phyloP scores from a whole-genome alignment of 2,113 vertebrate species.

The Pampusana beccarii region DNA sequence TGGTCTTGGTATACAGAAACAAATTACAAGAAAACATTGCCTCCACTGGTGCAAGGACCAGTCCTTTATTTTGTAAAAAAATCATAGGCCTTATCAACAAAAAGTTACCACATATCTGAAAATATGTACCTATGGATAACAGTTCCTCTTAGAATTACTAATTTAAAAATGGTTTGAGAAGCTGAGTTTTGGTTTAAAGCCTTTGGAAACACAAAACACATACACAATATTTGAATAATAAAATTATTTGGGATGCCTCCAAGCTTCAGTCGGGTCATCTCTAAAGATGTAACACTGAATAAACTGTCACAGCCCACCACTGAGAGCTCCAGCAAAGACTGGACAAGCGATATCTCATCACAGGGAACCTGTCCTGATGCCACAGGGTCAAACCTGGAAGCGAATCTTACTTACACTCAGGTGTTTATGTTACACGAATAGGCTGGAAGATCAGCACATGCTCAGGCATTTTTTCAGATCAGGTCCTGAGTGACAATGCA shows the following conservation, averaged over 20 bases:
- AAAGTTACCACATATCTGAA: not conserved
- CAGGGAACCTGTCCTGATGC: not conserved
- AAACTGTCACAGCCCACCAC: not conserved
- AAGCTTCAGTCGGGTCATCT: not conserved
- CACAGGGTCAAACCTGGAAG: not conserved
- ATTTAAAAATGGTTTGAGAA: not conserved
- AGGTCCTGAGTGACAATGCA: not conserved
- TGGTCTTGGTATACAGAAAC: not conserved
- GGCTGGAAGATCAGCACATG: not conserved
- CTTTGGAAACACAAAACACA: not conserved
- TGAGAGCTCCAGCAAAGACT: not conserved
- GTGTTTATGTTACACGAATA: not conserved
- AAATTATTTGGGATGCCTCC: not conserved
- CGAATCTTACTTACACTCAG: not conserved
- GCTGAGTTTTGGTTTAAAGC: not conserved
- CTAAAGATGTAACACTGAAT: not conserved
- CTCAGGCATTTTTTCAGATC: not conserved
- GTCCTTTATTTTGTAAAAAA: not conserved
- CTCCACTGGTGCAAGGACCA: not conserved
- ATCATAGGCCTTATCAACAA: not conserved
- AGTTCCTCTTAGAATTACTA: not conserved
- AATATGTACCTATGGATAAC: not conserved
- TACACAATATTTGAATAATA: not conserved
- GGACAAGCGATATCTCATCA: not conserved
- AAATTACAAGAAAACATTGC: not conserved